Evolutionary conservation across 1,140 invertebrate species (phyloP).

Genomic region (Cherax quadricarinatus): DNA sequence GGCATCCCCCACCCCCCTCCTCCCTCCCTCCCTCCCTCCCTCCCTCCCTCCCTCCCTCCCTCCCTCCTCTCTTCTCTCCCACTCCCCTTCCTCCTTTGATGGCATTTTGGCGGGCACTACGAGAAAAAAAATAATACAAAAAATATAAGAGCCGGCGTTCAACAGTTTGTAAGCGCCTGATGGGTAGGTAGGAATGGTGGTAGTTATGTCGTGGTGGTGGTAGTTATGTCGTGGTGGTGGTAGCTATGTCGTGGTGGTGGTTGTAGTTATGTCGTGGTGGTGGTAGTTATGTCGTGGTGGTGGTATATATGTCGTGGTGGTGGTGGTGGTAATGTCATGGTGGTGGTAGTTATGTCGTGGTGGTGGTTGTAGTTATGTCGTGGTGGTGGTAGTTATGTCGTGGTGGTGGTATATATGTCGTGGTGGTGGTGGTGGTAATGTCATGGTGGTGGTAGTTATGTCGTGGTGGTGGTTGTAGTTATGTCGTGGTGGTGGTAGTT

Average conservation of each 20-base stretch:
- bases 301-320: neutral
- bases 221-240: neutral
- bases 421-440: no score
- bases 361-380: no score
- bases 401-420: no score
- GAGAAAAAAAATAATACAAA: constrained; percentile 29
- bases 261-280: neutral
- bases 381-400: no score
- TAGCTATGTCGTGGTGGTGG: neutral
- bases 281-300: neutral
- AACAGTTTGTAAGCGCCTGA: constrained; percentile 48
- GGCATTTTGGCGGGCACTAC: constrained; percentile 48
- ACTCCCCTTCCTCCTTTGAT: constrained; percentile 33
- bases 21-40: no score
- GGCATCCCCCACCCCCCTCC: constrained; percentile 15
- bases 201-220: neutral
- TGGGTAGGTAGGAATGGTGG: constrained; percentile 3
- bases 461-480: no score
- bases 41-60: neutral
- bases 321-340: no score
- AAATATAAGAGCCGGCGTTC: constrained; percentile 27
- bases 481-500: no score
- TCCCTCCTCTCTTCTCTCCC: neutral
- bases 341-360: no score
- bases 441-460: no score